phyloP scores from a whole-genome alignment of 23 tunicate species.

The Botrylloides violaceus region DNA sequence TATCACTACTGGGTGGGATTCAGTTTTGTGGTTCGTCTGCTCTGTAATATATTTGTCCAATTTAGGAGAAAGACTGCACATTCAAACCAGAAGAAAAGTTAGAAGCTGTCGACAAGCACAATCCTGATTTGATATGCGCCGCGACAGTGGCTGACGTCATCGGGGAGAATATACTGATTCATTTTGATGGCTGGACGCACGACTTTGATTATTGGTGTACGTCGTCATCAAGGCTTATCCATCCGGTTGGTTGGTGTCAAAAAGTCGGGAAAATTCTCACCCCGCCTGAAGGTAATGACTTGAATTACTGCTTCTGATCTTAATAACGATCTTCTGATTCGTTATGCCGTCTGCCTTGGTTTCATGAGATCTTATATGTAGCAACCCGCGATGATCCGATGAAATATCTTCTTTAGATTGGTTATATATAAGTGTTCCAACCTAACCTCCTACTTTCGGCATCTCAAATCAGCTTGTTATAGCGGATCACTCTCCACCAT shows the following conservation, averaged over 20 bases:
- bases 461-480: no score
- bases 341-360: no score
- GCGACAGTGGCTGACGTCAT: conserved; percentile 54
- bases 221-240: conserved; percentile 27
- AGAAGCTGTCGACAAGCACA: conserved; percentile 61
- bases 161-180: conserved; percentile 43
- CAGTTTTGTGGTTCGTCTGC: neutral
- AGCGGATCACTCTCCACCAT: no score
- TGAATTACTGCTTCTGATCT: no score
- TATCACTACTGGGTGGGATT: no score
- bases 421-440: no score
- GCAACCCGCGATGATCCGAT: no score
- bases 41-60: no score
- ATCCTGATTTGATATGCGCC: conserved; percentile 55
- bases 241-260: conserved; percentile 69
- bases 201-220: conserved; percentile 57
- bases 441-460: no score
- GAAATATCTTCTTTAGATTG: no score
- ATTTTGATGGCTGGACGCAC: conserved; percentile 71
- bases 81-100: conserved; percentile 36
- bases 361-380: no score
- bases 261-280: conserved; percentile 18
- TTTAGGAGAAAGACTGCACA: conserved; percentile 19
- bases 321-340: no score
- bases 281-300: conserved; percentile 32